phyloP scores from a whole-genome alignment of 2,797 vertebrate genomes.

The Calcarius lapponicus region DNA sequence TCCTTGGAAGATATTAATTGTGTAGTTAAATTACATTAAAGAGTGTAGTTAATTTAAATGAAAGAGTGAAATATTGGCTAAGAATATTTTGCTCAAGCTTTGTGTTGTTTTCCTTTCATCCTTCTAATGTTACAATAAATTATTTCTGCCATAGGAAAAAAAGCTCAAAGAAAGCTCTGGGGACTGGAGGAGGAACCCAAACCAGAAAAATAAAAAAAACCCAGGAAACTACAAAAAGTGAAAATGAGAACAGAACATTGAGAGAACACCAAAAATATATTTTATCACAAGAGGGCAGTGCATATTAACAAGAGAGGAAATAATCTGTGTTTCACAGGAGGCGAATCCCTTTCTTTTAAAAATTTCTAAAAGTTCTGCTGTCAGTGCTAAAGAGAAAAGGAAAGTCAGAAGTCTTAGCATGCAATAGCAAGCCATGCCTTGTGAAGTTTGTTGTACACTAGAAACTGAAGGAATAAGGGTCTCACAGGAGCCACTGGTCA shows the following conservation, averaged over 20 bases:
- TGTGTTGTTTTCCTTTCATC: not conserved
- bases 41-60: not conserved
- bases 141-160: not conserved
- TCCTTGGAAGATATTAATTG: not conserved
- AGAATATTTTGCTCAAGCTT: not conserved
- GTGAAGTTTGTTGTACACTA: not conserved
- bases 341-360: not conserved
- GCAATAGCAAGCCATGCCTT: not conserved
- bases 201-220: not conserved
- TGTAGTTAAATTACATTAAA: not conserved
- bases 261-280: not conserved
- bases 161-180: not conserved
- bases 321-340: not conserved
- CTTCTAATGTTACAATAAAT: not conserved
- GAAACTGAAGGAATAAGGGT: not conserved
- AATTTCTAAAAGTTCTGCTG: not conserved
- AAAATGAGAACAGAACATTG: not conserved
- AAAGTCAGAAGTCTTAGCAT: not conserved
- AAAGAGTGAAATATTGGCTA: not conserved
- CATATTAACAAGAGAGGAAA: constrained; percentile 8
- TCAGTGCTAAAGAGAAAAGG: not conserved
- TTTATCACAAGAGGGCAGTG: constrained; percentile 62
- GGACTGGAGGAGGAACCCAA: not conserved
- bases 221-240: not conserved
- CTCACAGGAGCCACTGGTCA: not conserved